Conservation (phyloP, 2,888 invertebrate species). For the Chrysomela aeneicollis region DNA sequence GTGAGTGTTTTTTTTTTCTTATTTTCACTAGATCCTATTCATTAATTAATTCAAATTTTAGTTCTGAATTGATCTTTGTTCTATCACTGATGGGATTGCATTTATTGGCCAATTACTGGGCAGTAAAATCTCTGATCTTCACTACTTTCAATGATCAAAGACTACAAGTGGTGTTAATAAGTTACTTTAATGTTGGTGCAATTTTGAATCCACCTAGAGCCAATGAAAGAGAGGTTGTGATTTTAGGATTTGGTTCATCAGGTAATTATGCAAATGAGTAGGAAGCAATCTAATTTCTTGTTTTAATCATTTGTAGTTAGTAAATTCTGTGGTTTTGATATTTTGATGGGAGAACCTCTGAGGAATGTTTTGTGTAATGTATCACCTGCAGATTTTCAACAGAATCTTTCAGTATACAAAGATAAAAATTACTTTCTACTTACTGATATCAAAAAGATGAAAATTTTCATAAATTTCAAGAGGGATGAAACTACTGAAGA, state of each 20-base stretch:
- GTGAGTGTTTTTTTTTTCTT: too few relatives aligned
- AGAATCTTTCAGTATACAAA: conserved; percentile 61
- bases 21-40: too few relatives aligned
- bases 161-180: conserved; percentile 73
- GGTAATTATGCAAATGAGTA: conserved; percentile 47
- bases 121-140: conserved; percentile 82
- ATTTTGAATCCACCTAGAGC: conserved; percentile 70
- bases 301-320: conserved; percentile 65
- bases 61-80: conserved; percentile 79
- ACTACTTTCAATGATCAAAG: conserved; percentile 84
- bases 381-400: conserved; percentile 56
- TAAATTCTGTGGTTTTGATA: conserved; percentile 69
- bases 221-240: conserved; percentile 77
- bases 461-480: conserved; percentile 67
- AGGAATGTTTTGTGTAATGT: conserved; percentile 45
- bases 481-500: conserved; percentile 64
- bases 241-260: conserved; percentile 64
- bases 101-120: conserved; percentile 86
- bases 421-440: conserved; percentile 66
- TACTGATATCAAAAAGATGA: conserved; percentile 60
- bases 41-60: conserved; percentile 56
- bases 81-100: conserved; percentile 78
- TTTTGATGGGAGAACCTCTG: conserved; percentile 69
- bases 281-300: too few relatives aligned
- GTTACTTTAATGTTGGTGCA: conserved; percentile 70